phyloP scores from a whole-genome alignment of 2,797 vertebrate genomes.

The Ataeniobius toweri region DNA sequence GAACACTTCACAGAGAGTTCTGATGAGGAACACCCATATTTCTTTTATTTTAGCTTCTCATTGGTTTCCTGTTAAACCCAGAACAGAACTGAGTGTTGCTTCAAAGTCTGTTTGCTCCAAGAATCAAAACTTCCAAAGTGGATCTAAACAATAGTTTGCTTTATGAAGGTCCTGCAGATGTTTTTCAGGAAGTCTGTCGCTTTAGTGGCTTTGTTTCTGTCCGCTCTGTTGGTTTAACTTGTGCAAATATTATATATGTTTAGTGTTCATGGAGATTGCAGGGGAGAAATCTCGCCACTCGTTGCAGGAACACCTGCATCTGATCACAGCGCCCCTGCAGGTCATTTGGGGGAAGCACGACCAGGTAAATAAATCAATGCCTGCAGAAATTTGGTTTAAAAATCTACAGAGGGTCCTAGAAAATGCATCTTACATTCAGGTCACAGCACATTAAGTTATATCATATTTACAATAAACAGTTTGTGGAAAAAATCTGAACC shows the following conservation, averaged over 20 bases:
- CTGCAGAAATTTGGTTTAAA: background rate
- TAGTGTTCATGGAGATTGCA: slow-evolving; percentile 88
- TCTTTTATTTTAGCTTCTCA: too few species aligned
- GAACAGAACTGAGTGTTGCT: too few species aligned
- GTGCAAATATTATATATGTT: background rate
- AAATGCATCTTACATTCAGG: background rate
- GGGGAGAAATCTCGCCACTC: slow-evolving; percentile 85
- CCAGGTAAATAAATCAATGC: slow-evolving; percentile 78
- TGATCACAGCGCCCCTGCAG: slow-evolving; percentile 87
- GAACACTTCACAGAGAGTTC: too few species aligned
- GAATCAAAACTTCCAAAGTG: too few species aligned
- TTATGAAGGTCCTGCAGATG: background rate
- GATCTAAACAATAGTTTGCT: too few species aligned
- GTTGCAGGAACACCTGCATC: slow-evolving; percentile 87
- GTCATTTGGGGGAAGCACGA: slow-evolving; percentile 97
- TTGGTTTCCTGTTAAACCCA: too few species aligned
- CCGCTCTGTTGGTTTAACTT: background rate
- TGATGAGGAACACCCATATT: too few species aligned
- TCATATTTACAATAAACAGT: background rate
- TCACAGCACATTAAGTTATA: background rate
- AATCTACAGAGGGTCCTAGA: background rate
- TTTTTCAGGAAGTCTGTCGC: background rate
- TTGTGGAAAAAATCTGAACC: background rate
- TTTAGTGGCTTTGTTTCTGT: background rate
- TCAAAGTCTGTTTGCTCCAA: too few species aligned